Evolutionary conservation across 2,888 invertebrate genomes (phyloP), one percentile per base, ranked within the genome.

Genomic region (Hecatera dysodea): DNA sequence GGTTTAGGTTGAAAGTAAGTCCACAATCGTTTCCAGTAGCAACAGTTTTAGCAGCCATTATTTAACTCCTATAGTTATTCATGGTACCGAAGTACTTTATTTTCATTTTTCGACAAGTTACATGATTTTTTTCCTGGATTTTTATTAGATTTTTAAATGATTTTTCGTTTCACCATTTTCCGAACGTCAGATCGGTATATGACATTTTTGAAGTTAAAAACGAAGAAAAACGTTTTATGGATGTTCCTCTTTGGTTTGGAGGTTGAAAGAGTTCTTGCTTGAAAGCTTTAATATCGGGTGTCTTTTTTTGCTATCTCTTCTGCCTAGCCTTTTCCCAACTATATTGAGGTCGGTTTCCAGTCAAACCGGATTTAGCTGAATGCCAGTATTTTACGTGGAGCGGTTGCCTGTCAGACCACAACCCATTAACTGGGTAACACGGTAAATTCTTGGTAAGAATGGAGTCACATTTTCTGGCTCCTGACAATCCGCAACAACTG

Each of bases 1-100:
- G 94, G 71, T 94, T 93, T 15, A 94, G 74, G 69, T 92, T 93
- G 48, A 94, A 91, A 64, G 72, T 85, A 0, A 92, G 83, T 2
- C 88, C 89, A 57, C 88, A 88, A 0, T 72, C 44, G 4, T 12
- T 39, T 39, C 39, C 39, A 6, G 39, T 5, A 6, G 62, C 7
- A 4, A 52, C 15, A 42, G 19, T 4, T 33, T 44, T 57, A 19
- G 64, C 75, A 69, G 80, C 91, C 92, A 90, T 89, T 68, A 33
- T 83, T 72, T 70, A 57, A 39, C 62, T 63, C 33, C 53, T 59
- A 36, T 15, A 36, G 22, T 36, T 42, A 62, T 69, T 69, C 86
- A 88, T 88, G 60, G 77, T 83, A 80, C 76, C 78, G 72, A 12
- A 67, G 79, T 75, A 67, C 64, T 36, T 11, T 11, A 56, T 11